Percentiles rank a stretch among this genome's conserved stretches.
Conservation (phyloP, 1,140 invertebrate genomes). For the Dreissena polymorpha region DNA sequence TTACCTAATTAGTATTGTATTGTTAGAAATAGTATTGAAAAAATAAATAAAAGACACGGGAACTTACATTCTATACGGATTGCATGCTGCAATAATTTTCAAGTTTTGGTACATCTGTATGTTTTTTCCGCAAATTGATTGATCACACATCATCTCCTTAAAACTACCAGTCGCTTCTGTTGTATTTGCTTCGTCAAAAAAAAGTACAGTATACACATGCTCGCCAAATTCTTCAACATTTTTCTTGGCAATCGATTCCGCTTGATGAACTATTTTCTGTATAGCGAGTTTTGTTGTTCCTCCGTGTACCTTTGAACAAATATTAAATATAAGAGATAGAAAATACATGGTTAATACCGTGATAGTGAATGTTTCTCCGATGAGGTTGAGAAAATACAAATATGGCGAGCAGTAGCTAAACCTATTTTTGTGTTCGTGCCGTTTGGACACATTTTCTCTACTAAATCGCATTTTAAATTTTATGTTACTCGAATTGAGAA, state of each 20-base stretch:
- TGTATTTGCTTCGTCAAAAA: slow-evolving; percentile 77
- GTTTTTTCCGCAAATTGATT: slow-evolving; percentile 61
- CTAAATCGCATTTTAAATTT: too few species aligned
- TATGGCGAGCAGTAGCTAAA: too few species aligned
- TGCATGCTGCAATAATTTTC: slow-evolving; percentile 73
- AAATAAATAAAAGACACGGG: too few species aligned
- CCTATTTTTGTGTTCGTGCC: too few species aligned
- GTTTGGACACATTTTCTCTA: too few species aligned
- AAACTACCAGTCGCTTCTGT: slow-evolving; percentile 74
- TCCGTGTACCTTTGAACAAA: slow-evolving; percentile 73
- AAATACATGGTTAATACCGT: too few species aligned
- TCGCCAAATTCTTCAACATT: slow-evolving; percentile 49
- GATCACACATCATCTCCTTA: slow-evolving; percentile 77
- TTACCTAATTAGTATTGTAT: too few species aligned
- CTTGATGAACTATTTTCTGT: slow-evolving; percentile 61
- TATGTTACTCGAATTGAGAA: too few species aligned
- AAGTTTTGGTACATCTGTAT: slow-evolving; percentile 57
- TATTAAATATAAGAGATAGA: too few species aligned
- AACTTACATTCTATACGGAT: slow-evolving; percentile 74
- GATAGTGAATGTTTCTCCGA: too few species aligned
- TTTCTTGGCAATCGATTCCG: slow-evolving; percentile 57
- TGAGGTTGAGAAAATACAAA: too few species aligned
- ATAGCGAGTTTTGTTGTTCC: slow-evolving; percentile 70
- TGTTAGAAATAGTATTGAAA: too few species aligned
- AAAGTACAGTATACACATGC: slow-evolving; percentile 70